Conservation (phyloP, 2,797 vertebrate species). For the Podargus strigoides region DNA sequence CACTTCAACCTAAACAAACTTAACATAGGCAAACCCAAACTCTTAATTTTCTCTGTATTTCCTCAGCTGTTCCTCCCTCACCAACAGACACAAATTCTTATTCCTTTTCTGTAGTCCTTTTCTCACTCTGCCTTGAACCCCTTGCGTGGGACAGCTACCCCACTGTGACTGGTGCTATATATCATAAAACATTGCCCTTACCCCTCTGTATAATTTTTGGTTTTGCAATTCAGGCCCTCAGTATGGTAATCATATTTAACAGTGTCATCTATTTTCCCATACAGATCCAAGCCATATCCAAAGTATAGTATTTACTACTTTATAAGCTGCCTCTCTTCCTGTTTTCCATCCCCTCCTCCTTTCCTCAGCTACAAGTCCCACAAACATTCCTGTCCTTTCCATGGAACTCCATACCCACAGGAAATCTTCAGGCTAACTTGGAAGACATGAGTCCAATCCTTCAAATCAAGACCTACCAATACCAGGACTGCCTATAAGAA, state of each 20-base stretch:
- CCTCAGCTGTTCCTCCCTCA: background rate
- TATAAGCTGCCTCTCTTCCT: background rate
- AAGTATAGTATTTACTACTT: background rate
- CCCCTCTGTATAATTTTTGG: fast-evolving
- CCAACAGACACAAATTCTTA: background rate
- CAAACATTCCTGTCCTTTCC: background rate
- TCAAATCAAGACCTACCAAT: background rate
- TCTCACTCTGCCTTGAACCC: background rate
- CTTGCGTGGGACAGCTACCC: background rate
- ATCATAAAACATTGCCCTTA: background rate
- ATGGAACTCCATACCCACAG: background rate
- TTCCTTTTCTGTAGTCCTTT: background rate
- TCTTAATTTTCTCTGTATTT: background rate
- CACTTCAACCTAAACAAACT: background rate
- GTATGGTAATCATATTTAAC: background rate
- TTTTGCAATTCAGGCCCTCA: background rate
- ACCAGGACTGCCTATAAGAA: background rate
- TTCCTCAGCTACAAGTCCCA: background rate
- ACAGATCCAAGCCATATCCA: background rate
- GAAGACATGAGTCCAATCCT: background rate
- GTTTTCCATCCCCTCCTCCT: background rate
- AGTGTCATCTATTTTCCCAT: background rate
- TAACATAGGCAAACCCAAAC: background rate
- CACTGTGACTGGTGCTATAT: background rate
- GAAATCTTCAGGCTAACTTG: background rate